Base-by-base conservation (phyloP, 2,888 invertebrate genomes). In the Drosophila incognita region DNA sequence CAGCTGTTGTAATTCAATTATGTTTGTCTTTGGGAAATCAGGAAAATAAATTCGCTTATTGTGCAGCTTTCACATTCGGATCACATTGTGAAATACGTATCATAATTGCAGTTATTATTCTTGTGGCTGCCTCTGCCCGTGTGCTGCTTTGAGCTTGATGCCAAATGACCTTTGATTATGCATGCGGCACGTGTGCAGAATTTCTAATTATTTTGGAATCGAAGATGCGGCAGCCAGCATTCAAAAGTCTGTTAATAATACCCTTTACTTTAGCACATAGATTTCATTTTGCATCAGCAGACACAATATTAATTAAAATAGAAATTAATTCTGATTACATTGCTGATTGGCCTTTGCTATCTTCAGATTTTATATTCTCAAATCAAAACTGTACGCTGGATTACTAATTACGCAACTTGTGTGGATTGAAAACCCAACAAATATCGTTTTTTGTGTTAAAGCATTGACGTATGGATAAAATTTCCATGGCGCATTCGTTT, bases 11-110 rank as follows among this genome's bases (percentile, higher is more conserved):
- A 87, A 87, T 87, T 87, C 67, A 87, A 87, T 87, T 87, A 90
- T 81, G 70, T 87, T 88, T 88, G 89, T 83, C 89, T 90, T 88
- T 90, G 75, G 79, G 63, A 85, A 87, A 88, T 85, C 85, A 90
- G 88, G 74, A 85, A 73, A 88, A 90, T 77, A 86, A 82, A 82
- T 85, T 74, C 83, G 80, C 75, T 71, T 82, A 82, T 74, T 84
- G 69, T 83, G 79, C 71, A 62, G 48, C 78, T 68, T 65, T 77
- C 76, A 21, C 63, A 67, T 66, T 74, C 53, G 36, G 29, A 42
- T 52, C 81, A 15, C 40, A 51, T 56, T 82, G 79, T 84, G 79
- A 85, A 69, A 75, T 71, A 35, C 56, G 56, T 40, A 65, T 80
- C 81, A 81, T 79, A 79, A 81, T 79, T 79, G 72, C 69, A 58